Evolutionary conservation across 2,113 vertebrate species (phyloP).

Genomic region (Xerus inauris): DNA sequence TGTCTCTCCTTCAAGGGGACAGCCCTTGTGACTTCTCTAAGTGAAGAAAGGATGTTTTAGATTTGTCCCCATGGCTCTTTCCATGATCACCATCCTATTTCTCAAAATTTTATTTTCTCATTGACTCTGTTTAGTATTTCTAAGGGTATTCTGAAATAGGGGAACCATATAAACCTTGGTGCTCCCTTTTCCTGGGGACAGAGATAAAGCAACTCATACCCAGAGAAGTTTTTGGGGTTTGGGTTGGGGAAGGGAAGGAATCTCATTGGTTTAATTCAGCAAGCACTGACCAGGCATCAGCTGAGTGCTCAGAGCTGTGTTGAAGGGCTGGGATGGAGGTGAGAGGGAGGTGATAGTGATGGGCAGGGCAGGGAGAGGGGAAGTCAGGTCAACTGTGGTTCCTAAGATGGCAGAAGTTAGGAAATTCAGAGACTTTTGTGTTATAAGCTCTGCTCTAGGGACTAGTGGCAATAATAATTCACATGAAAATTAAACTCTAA

Average conservation of each 20-base stretch:
- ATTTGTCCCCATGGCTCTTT: not conserved
- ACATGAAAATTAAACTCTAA: conserved; percentile 8
- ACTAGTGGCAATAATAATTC: not conserved
- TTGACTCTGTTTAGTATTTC: not conserved
- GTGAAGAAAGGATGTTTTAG: not conserved
- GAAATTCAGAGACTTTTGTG: not conserved
- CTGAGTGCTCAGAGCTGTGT: not conserved
- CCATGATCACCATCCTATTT: not conserved
- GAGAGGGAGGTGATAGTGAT: not conserved
- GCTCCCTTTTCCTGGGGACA: not conserved
- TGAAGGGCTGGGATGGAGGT: not conserved
- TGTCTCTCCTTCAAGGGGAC: not conserved
- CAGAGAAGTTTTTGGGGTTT: not conserved
- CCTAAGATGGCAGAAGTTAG: not conserved
- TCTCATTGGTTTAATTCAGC: not conserved
- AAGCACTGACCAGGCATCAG: not conserved
- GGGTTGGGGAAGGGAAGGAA: not conserved
- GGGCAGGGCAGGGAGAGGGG: not conserved
- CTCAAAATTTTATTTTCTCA: not conserved
- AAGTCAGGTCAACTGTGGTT: not conserved
- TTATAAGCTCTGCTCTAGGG: not conserved
- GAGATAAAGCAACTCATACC: conserved; percentile 19
- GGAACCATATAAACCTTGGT: not conserved
- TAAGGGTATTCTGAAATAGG: not conserved
- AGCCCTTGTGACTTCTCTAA: not conserved